Base-by-base conservation (phyloP, 1,140 invertebrate genomes). In the Oedothorax gibbosus region DNA sequence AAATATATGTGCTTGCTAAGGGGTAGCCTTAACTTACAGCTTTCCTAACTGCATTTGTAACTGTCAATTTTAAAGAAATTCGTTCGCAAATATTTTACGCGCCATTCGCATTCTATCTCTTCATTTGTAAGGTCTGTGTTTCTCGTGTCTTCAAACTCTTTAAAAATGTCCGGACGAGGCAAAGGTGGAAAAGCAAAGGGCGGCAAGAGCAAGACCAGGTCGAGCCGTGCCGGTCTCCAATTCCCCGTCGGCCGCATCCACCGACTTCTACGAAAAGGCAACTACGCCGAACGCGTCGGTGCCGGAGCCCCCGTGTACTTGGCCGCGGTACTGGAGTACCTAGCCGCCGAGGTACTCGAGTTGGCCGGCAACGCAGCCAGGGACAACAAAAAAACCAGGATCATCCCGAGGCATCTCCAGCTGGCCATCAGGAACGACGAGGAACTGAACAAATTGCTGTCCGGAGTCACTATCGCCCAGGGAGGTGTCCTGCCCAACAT, bases 401-500 rank as follows among this genome's bases (percentile, higher is more conserved):
- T 97, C 54, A 94, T 94, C 71, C 96, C 95, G 0, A 91, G 95
- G 66, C 95, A 97, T 89, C 91, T 96, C 4, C 92, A 96, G 83
- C 89, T 96, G 64, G 96, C 95, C 7, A 94, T 97, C 12, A 91
- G 94, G 60, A 96, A 96, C 90, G 96, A 97, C 90, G 95, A 96
- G 87, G 95, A 97, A 88, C 90, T 97, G 83, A 95, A 94, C 88
- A 93, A 93, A 88, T 91, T 96, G 66, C 89, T 97, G 14, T 92
- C 93, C 66, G 93, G 94, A 69, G 95, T 96, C 0, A 96, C 94
- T 2, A 96, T 96, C 87, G 94, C 95, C 11, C 93, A 95, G 89
- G 95, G 95, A 86, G 96, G 96, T 86, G 95, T 96, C 0, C 87
- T 96, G 49, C 96, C 95, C 4, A 93, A 94, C 86, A 95, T 96